phyloP scores from a whole-genome alignment of 2,113 vertebrate genomes.

The Brachyhypopomus gauderio region DNA sequence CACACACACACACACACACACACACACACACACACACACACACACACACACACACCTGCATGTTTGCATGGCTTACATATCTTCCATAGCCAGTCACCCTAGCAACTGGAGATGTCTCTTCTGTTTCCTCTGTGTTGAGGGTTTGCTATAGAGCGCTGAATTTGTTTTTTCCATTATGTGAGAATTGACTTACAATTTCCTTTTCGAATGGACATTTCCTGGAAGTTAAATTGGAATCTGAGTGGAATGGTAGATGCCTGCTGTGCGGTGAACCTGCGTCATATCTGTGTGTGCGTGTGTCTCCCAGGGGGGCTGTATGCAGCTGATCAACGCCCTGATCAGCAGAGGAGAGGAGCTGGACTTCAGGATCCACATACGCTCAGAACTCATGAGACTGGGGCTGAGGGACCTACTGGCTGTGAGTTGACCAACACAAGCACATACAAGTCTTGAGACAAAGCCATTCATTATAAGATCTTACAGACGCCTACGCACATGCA shows the following conservation, averaged over 20 bases:
- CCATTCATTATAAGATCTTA: too few relatives aligned
- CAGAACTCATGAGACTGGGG: constrained; percentile 83
- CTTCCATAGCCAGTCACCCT: too few relatives aligned
- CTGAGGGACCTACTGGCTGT: constrained; percentile 80
- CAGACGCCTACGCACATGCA: too few relatives aligned
- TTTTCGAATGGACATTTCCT: not conserved
- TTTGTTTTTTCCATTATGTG: too few relatives aligned
- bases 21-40: too few relatives aligned
- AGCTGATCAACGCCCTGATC: constrained; percentile 87
- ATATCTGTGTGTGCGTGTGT: not conserved
- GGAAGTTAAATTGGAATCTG: too few relatives aligned
- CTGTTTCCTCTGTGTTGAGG: too few relatives aligned
- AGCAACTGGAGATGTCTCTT: too few relatives aligned
- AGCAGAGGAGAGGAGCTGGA: constrained; percentile 85
- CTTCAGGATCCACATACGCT: constrained; percentile 88
- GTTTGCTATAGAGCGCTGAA: too few relatives aligned
- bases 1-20: not conserved
- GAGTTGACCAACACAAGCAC: constrained; percentile 22
- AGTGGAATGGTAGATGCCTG: too few relatives aligned
- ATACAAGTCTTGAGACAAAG: not conserved
- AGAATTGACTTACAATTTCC: too few relatives aligned
- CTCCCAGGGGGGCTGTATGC: constrained; percentile 82
- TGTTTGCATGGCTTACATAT: not conserved
- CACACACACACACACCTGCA: not conserved
- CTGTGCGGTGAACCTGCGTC: too few relatives aligned